Percentiles rank a stretch among this genome's conserved stretches.
Conservation (phyloP, 2,888 invertebrate species). For the Drosophila atripex region DNA sequence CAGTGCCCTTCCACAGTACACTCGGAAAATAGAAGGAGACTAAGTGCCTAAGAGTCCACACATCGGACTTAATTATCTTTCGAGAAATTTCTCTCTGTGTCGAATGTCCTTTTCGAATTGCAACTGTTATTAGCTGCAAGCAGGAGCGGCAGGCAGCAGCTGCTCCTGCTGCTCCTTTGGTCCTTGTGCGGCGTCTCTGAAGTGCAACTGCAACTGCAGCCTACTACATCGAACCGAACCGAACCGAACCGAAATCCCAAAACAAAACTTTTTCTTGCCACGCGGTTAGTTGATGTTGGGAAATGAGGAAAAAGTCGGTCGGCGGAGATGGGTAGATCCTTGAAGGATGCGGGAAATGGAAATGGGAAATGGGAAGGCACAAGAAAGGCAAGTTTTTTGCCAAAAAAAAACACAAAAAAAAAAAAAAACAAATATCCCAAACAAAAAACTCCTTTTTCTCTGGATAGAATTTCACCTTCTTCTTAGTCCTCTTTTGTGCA, state of each 20-base stretch:
- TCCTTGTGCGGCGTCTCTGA: constrained; percentile 75
- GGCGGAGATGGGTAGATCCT: too few relatives aligned
- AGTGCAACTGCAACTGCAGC: constrained; percentile 64
- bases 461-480: constrained; percentile 3
- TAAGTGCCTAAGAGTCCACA: too few relatives aligned
- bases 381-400: neutral
- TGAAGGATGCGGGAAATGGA: neutral
- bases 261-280: constrained; percentile 78
- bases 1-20: neutral
- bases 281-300: constrained; percentile 66
- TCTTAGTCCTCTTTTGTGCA: neutral
- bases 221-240: constrained; percentile 61
- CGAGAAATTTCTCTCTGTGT: neutral
- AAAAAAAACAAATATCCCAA: too few relatives aligned
- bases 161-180: constrained; percentile 42
- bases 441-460: constrained; percentile 3
- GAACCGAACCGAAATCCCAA: constrained; percentile 62
- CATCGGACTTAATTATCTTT: too few relatives aligned
- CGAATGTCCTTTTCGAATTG: constrained; percentile 56
- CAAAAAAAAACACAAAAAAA: constrained; percentile 9
- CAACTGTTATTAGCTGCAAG: constrained; percentile 71
- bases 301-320: constrained; percentile 5
- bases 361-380: neutral
- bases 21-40: too few relatives aligned
- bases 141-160: constrained; percentile 39